Evolutionary conservation across 2,113 vertebrate genomes (phyloP).

Genomic region (Anolis carolinensis): DNA sequence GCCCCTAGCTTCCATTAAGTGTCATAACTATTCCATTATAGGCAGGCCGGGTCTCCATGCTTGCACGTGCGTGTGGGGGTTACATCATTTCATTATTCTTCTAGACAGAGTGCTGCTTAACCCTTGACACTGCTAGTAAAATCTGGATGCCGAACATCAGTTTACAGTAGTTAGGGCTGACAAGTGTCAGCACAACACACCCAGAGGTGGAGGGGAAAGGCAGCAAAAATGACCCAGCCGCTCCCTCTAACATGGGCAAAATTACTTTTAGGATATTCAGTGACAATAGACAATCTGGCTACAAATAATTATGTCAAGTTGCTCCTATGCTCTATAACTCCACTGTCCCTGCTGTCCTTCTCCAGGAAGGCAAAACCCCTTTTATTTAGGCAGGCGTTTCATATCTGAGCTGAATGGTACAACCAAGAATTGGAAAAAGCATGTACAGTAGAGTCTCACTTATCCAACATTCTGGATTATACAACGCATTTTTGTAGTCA

Average conservation of each 20-base stretch:
- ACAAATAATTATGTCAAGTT: neutral
- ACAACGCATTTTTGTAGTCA: no score
- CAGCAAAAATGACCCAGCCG: neutral
- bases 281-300: neutral
- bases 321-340: neutral
- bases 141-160: constrained; percentile 37
- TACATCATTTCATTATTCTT: constrained; percentile 54
- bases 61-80: constrained; percentile 5
- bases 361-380: neutral
- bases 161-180: constrained; percentile 36
- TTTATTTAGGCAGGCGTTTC: neutral
- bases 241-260: neutral
- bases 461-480: no score
- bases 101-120: constrained; percentile 49
- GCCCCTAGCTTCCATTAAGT: constrained; percentile 56
- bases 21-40: constrained; percentile 46
- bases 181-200: constrained; percentile 10
- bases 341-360: neutral
- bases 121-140: constrained; percentile 40
- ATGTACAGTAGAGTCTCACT: no score
- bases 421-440: no score
- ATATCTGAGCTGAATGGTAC: neutral
- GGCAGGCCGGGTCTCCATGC: constrained; percentile 29
- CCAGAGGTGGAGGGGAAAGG: constrained; percentile 3
- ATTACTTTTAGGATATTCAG: constrained; percentile 19